These are phyloP conservation scores for Nemotelus nigrinus DNA, from an alignment of 2,888 invertebrate genomes.

Conservation along the genomic window DNA sequence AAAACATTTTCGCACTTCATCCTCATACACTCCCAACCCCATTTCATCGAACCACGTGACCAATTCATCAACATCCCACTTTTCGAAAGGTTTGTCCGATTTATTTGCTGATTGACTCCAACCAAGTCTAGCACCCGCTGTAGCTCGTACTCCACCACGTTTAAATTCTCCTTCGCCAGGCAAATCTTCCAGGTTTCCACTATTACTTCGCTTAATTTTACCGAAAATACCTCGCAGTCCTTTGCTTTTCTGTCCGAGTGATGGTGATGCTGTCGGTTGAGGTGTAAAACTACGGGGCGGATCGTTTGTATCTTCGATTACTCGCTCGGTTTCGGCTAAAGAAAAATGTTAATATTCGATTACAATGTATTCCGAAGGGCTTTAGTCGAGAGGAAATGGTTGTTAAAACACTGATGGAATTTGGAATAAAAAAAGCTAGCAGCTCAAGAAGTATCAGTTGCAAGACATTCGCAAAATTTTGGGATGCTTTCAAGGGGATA, in stretches of 20 bases:
- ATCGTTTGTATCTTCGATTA: conserved; percentile 64
- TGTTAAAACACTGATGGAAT: conserved; percentile 27
- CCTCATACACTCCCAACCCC: conserved; percentile 78
- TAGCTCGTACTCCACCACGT: conserved; percentile 77
- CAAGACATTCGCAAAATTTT: conserved; percentile 31
- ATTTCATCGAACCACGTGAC: conserved; percentile 81
- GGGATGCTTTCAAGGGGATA: background rate
- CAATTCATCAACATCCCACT: conserved; percentile 84
- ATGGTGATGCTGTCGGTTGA: conserved; percentile 65
- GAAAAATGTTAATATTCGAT: background rate
- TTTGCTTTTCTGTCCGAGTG: conserved; percentile 67
- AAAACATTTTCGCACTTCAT: conserved; percentile 76
- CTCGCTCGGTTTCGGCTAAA: conserved; percentile 73
- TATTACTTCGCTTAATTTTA: conserved; percentile 75
- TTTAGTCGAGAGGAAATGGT: background rate
- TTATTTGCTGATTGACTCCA: conserved; percentile 62
- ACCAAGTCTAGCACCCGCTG: conserved; percentile 77
- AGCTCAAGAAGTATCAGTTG: conserved; percentile 33
- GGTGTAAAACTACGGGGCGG: conserved; percentile 63
- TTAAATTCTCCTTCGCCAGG: conserved; percentile 72
- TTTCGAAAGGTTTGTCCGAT: conserved; percentile 74
- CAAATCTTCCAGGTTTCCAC: conserved; percentile 74
- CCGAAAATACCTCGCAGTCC: conserved; percentile 76
- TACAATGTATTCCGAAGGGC: background rate
- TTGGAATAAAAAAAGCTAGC: conserved; percentile 23